Conservation (phyloP, 2,888 invertebrate species). For the Lysandra coridon region DNA sequence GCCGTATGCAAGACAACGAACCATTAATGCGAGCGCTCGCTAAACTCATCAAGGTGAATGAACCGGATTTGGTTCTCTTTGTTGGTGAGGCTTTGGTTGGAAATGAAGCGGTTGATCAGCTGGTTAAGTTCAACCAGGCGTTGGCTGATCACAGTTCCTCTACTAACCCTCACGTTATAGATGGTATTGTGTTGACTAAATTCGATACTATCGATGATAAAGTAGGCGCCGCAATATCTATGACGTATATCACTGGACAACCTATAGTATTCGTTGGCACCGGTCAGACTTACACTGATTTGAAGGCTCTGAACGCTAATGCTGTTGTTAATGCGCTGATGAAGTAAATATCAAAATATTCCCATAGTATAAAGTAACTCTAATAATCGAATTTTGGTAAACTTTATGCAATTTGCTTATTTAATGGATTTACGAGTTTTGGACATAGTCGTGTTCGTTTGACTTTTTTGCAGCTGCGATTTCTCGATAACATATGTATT, state of each 20-base stretch:
- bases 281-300: constrained; percentile 98
- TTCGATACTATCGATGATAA: constrained; percentile 99
- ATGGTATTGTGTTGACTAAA: constrained; percentile 99
- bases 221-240: constrained; percentile 99
- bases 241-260: constrained; percentile 99
- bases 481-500: not conserved
- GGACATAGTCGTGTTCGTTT: not conserved
- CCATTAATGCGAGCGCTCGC: constrained; percentile 98
- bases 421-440: not conserved
- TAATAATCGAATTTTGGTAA: not conserved
- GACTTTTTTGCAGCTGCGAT: not conserved
- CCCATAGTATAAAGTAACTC: not conserved
- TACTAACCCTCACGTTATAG: constrained; percentile 93
- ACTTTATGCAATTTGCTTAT: not conserved
- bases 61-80: constrained; percentile 98
- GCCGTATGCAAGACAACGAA: constrained; percentile 99
- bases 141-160: constrained; percentile 94
- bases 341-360: constrained; percentile 82
- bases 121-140: constrained; percentile 99
- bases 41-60: constrained; percentile 97
- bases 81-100: constrained; percentile 99
- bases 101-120: constrained; percentile 99
- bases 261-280: constrained; percentile 99
- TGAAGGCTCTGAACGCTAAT: constrained; percentile 97
- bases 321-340: constrained; percentile 98